Evolutionary conservation across 2,113 vertebrate species (phyloP).

Genomic region (Chlorodrepanis virens): DNA sequence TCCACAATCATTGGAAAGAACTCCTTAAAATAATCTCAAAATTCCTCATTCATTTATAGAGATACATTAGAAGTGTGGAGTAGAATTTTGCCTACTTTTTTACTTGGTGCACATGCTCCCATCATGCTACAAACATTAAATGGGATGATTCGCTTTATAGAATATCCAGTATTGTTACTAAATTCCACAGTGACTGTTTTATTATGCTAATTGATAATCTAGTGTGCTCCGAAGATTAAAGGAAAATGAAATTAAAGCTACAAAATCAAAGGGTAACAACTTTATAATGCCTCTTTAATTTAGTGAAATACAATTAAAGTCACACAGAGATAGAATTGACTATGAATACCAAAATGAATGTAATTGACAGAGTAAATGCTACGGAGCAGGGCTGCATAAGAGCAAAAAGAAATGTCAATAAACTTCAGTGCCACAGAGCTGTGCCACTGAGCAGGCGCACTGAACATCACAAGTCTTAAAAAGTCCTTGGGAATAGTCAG

Average conservation of each 20-base stretch:
- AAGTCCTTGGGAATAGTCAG: background rate
- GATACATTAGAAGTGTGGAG: background rate
- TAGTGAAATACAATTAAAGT: slow-evolving; percentile 78
- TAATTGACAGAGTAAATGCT: slow-evolving; percentile 73
- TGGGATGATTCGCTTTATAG: slow-evolving; percentile 28
- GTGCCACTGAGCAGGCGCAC: background rate
- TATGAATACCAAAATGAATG: slow-evolving; percentile 72
- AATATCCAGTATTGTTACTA: slow-evolving; percentile 60
- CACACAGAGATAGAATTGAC: slow-evolving; percentile 69
- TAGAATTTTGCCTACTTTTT: background rate
- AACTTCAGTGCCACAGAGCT: slow-evolving; percentile 2
- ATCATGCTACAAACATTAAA: slow-evolving; percentile 8
- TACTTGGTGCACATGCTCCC: background rate
- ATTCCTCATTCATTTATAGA: background rate
- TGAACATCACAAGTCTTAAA: background rate
- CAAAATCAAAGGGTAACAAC: slow-evolving; percentile 81
- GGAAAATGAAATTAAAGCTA: slow-evolving; percentile 79
- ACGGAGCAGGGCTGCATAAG: slow-evolving; percentile 30
- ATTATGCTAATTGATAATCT: slow-evolving; percentile 79
- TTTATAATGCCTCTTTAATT: slow-evolving; percentile 81
- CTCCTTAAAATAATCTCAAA: background rate
- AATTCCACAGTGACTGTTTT: slow-evolving; percentile 71
- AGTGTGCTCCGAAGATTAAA: slow-evolving; percentile 72
- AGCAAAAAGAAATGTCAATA: slow-evolving; percentile 63
- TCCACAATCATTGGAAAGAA: background rate